phyloP scores from a whole-genome alignment of 2,888 invertebrate genomes.

The Scaptomyza tumidula region DNA sequence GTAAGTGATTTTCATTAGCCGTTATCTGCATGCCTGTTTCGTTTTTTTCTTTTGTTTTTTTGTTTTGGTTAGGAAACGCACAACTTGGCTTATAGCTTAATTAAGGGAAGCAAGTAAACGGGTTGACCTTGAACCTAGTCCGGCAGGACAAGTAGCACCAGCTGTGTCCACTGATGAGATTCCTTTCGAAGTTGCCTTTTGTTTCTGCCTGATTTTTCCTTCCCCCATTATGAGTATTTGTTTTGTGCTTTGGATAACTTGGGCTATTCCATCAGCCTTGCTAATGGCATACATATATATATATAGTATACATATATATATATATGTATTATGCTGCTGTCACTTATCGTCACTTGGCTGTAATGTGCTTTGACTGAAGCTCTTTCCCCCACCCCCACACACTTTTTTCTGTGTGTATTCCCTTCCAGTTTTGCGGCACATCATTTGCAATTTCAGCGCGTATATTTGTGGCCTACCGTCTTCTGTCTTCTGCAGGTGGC shows the following conservation, averaged over 20 bases:
- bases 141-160: slow-evolving; percentile 3
- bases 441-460: slow-evolving; percentile 69
- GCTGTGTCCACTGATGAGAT: slow-evolving; percentile 16
- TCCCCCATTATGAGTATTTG: background rate
- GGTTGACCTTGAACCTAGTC: slow-evolving; percentile 29
- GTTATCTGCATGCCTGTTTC: slow-evolving; percentile 59
- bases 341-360: slow-evolving; percentile 43
- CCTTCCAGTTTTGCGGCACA: slow-evolving; percentile 50
- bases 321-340: slow-evolving; percentile 48
- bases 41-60: slow-evolving; percentile 2
- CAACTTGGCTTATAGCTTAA: slow-evolving; percentile 71
- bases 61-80: slow-evolving; percentile 1
- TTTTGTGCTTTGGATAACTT: slow-evolving; percentile 2
- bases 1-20: slow-evolving; percentile 75
- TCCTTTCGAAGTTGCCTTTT: slow-evolving; percentile 1
- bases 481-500: slow-evolving; percentile 1
- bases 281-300: slow-evolving; percentile 19
- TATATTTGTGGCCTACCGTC: slow-evolving; percentile 56
- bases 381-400: background rate
- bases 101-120: slow-evolving; percentile 54
- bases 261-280: slow-evolving; percentile 26
- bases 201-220: background rate
- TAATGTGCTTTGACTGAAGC: slow-evolving; percentile 43
- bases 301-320: background rate
- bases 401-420: background rate